Conservation (phyloP, 2,113 vertebrate species). For the Hemiscyllium ocellatum region DNA sequence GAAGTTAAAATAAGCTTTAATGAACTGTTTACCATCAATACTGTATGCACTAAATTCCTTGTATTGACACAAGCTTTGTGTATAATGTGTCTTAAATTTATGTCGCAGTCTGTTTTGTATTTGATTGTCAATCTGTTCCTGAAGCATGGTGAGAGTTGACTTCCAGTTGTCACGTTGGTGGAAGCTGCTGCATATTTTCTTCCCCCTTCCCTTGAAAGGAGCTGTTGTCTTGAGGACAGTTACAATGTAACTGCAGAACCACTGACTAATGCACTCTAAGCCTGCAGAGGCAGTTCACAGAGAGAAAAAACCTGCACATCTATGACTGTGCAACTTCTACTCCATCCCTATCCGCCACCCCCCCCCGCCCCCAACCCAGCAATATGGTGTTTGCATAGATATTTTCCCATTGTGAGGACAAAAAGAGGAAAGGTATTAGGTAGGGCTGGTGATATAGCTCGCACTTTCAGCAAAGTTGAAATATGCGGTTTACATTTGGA, state of each 20-base stretch:
- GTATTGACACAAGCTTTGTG: constrained; percentile 12
- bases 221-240: neutral
- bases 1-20: constrained; percentile 15
- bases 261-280: constrained; percentile 11
- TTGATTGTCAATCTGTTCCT: neutral
- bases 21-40: constrained; percentile 1
- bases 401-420: neutral
- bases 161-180: neutral
- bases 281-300: constrained; percentile 21
- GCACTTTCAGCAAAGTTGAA: neutral
- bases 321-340: constrained; percentile 30
- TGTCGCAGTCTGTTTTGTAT: constrained; percentile 2
- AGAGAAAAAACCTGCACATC: constrained; percentile 28
- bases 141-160: constrained; percentile 14
- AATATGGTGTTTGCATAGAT: neutral
- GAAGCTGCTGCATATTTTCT: constrained; percentile 6
- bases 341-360: neutral
- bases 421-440: neutral
- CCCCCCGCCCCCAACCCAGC: neutral
- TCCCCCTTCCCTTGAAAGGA: neutral
- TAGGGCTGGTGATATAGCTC: constrained; percentile 10
- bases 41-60: constrained; percentile 18
- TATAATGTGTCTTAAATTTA: constrained; percentile 27
- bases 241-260: neutral
- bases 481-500: constrained; percentile 18